These are phyloP conservation scores for Phyllotis vaccarum DNA, from an alignment of 2,797 vertebrate genomes.

Conservation along the genomic window DNA sequence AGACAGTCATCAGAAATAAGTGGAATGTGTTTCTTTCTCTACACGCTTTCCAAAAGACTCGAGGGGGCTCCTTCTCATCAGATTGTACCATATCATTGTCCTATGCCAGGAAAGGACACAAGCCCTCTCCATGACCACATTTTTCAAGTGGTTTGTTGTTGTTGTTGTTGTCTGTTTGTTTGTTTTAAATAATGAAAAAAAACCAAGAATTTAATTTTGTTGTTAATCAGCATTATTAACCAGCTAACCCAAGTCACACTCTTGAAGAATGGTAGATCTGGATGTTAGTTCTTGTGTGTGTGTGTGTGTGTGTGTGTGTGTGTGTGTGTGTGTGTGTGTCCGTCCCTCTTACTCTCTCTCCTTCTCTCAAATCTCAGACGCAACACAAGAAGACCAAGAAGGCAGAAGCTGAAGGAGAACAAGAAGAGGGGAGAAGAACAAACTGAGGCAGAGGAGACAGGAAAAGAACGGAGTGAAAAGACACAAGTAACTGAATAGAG, in stretches of 20 bases:
- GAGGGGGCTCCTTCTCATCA: neutral
- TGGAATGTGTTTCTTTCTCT: neutral
- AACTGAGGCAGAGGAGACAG: neutral
- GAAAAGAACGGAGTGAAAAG: neutral
- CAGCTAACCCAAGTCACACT: neutral
- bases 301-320: neutral
- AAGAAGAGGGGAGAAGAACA: neutral
- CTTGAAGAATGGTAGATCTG: neutral
- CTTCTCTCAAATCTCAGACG: neutral
- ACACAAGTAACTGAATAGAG: neutral
- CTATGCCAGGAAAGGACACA: neutral
- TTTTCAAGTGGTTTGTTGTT: neutral
- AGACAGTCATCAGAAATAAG: slow-evolving; percentile 67
- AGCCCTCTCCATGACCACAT: too few relatives aligned
- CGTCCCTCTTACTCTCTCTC: neutral
- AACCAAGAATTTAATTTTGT: neutral
- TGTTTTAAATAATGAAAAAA: neutral
- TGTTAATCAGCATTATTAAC: neutral
- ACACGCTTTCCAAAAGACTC: neutral
- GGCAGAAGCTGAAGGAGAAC: neutral
- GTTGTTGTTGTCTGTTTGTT: neutral
- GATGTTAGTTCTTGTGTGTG: neutral
- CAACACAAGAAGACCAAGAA: neutral
- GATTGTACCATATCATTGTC: neutral
- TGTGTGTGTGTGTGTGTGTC: neutral